Percentiles rank a stretch among this genome's conserved stretches.
Conservation (phyloP, 2,888 invertebrate genomes). For the Drosophila pseudotalamancana region DNA sequence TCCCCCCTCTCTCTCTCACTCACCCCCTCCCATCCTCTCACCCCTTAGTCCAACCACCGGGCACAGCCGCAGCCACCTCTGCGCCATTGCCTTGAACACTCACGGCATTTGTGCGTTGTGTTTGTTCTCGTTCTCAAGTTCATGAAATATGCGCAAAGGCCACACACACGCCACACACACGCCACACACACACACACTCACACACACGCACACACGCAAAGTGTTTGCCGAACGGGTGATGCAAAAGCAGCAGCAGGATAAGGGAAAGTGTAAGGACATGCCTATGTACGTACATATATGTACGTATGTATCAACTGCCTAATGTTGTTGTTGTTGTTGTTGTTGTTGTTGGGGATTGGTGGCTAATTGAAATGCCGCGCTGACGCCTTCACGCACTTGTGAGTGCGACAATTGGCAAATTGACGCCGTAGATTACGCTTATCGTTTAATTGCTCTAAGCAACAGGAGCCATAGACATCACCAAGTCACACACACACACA, state of each 20-base stretch:
- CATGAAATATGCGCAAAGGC: slow-evolving; percentile 76
- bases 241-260: not conserved
- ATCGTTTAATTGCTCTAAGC: slow-evolving; percentile 75
- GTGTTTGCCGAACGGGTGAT: slow-evolving; percentile 1
- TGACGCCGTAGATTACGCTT: slow-evolving; percentile 72
- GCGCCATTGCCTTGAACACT: slow-evolving; percentile 26
- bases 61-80: not conserved
- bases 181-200: slow-evolving; percentile 8
- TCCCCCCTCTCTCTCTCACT: too few relatives aligned
- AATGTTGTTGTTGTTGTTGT: slow-evolving; percentile 3
- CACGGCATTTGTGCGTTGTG: slow-evolving; percentile 35
- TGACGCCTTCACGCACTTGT: slow-evolving; percentile 74
- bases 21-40: too few relatives aligned
- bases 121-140: slow-evolving; percentile 57
- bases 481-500: slow-evolving; percentile 12
- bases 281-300: not conserved
- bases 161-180: slow-evolving; percentile 32
- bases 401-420: slow-evolving; percentile 70
- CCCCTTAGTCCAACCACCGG: not conserved
- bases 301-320: not conserved
- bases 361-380: slow-evolving; percentile 73
- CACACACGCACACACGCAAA: not conserved
- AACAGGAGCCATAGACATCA: slow-evolving; percentile 61
- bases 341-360: slow-evolving; percentile 13
- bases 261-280: slow-evolving; percentile 1